Evolutionary conservation across 2,888 invertebrate genomes (phyloP), one percentile per base, ranked within the genome.

Genomic region (Ophioninae sp.): DNA sequence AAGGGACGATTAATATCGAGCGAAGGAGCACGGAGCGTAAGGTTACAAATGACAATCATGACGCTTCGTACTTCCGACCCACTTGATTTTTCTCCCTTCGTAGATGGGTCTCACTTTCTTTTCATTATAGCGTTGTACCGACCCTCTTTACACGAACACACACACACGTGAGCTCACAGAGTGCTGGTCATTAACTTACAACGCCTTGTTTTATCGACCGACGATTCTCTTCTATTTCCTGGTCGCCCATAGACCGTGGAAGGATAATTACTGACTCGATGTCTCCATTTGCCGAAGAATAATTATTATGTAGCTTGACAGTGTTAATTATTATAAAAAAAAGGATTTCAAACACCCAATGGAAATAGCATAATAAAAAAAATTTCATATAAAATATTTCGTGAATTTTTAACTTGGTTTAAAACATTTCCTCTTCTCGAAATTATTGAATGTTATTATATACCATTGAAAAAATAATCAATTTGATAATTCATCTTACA

Each of bases 1-100:
- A 88, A 87, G 84, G 83, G 79, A 87, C 90, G 90, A 91, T 91
- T 91, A 91, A 91, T 91, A 88, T 86, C 68, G 67, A 75, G 82
- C 80, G 75, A 70, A 69, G 67, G 61, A 56, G 56, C 81, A 84
- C 75, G 81, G 23, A 83, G 83, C 87, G 86, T 85, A 84, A 88
- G 86, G 87, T 90, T 89, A 89, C 89, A 88, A 89, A 89, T 89
- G 89, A 89, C 86, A 84, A 86, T 87, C 87, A 86, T 87, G 87
- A 87, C 88, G 87, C 87, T 82, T 67, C 64, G 75, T 81, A 79
- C 81, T 84, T 85, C 81, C 81, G 79, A 77, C 20, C 87, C 88
- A 88, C 89, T 89, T 88, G 87, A 87, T 86, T 86, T 88, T 41
- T 87, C 56, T 13, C 64, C 74, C 56, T 13, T n/a, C 74, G 13